Evolutionary conservation across 1,140 invertebrate genomes (phyloP).

Genomic region (Drosophila leontia): DNA sequence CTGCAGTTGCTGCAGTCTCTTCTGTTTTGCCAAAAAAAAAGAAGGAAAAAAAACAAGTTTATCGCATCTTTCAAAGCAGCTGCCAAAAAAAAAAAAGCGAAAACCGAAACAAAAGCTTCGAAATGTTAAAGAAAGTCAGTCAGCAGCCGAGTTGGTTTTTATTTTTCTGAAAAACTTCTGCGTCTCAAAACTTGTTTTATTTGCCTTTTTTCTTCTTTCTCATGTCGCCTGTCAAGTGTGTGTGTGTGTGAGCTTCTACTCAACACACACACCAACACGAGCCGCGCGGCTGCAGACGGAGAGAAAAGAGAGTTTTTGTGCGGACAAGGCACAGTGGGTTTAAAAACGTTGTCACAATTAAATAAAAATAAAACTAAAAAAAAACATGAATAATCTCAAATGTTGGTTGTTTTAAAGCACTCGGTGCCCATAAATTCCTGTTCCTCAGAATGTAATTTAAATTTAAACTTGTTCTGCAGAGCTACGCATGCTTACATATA

Average conservation of each 20-base stretch:
- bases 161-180: slow-evolving; percentile 72
- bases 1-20: slow-evolving; percentile 17
- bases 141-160: slow-evolving; percentile 52
- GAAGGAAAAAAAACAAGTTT: slow-evolving; percentile 44
- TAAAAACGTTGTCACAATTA: background rate
- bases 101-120: slow-evolving; percentile 60
- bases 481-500: background rate
- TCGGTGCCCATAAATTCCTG: background rate
- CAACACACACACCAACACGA: slow-evolving; percentile 40
- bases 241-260: slow-evolving; percentile 58
- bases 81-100: slow-evolving; percentile 72
- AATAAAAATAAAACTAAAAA: background rate
- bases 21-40: slow-evolving; percentile 37
- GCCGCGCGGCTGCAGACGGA: slow-evolving; percentile 22
- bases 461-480: background rate
- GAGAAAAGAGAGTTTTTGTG: slow-evolving; percentile 45
- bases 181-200: slow-evolving; percentile 74
- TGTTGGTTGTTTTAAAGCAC: background rate
- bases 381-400: background rate
- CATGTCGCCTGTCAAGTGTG: slow-evolving; percentile 9
- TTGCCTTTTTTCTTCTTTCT: slow-evolving; percentile 50
- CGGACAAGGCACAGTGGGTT: slow-evolving; percentile 39
- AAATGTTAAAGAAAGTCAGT: slow-evolving; percentile 78
- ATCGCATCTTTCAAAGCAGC: slow-evolving; percentile 29
- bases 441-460: background rate